Base-by-base conservation (phyloP, 2,113 vertebrate genomes). In the Phycodurus eques region DNA sequence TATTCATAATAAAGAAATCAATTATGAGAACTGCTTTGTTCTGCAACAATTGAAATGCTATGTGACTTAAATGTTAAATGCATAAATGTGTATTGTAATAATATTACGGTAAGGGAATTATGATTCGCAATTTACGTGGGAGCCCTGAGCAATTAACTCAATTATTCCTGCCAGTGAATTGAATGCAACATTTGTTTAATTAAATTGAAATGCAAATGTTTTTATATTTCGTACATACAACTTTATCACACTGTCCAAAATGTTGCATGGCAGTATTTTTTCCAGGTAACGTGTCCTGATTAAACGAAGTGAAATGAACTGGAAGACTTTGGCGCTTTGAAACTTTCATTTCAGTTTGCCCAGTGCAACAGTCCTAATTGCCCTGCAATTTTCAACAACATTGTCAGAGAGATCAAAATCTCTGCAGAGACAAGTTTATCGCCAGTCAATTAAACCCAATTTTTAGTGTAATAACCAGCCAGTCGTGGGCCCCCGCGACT, bases 391-490 rank as follows among this genome's bases (percentile, higher is more conserved):
- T 73, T 64, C 35, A 66, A 49, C 71, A 81, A 76, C 2, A 0
- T 20, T 68, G 56, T 51, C 62, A 39, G 63, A 66, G n/a, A 47
- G 20, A 76, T 64, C 51, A 70, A 71, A n/a, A 39, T 57, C 67
- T 68, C 33, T 72, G 33, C 56, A 73, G 63, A 66, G 33, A 10
- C 67, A 75, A 12, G 8, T 82, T 86, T 73, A 75, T 67, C 66
- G 43, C 57, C 68, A 74, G 64, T 80, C 69, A 73, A 79, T 82
- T 85, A 84, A 74, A 73, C 78, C 76, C 60, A 75, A 80, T 31
- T 72, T 74, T 65, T 68, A 49, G 44, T 70, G 80, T 65, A 78
- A 74, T 80, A 64, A 72, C 67, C 39, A 72, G 67, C 63, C 67
- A 73, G 49, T 78, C 67, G 78, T 77, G 78, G 42, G 3, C 31